Evolutionary conservation across 2,797 vertebrate species (phyloP).

Genomic region (Passerculus sandwichensis): DNA sequence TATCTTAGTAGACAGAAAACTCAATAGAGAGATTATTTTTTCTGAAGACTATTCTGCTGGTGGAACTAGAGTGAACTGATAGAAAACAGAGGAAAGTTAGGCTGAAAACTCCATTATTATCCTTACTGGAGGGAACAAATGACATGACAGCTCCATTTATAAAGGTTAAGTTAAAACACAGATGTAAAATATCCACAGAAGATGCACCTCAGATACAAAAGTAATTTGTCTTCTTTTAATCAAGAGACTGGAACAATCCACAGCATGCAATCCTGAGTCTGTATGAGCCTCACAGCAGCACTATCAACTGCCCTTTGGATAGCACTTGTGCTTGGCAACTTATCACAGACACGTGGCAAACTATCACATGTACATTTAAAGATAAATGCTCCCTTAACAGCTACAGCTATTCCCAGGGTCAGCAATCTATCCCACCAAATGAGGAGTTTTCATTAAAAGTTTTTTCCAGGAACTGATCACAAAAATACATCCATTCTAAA

Average conservation of each 20-base stretch:
- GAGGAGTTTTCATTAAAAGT: background rate
- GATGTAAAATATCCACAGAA: background rate
- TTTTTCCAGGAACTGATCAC: background rate
- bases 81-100: background rate
- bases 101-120: background rate
- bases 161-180: background rate
- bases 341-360: background rate
- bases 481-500: background rate
- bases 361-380: slow-evolving; percentile 26
- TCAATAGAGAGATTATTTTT: background rate
- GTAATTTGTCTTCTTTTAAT: background rate
- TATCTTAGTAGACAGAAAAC: background rate
- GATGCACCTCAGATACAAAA: background rate
- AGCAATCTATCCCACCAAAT: background rate
- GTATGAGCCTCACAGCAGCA: background rate
- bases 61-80: background rate
- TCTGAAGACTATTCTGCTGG: background rate
- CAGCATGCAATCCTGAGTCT: background rate
- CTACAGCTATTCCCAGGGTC: background rate
- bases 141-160: background rate
- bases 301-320: background rate
- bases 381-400: slow-evolving; percentile 27
- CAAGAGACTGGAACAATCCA: background rate
- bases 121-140: background rate
- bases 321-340: slow-evolving; percentile 19